Evolutionary conservation across 53 echinoderm and acorn worm genomes (phyloP).

Genomic region (Holothuria leucospilota): DNA sequence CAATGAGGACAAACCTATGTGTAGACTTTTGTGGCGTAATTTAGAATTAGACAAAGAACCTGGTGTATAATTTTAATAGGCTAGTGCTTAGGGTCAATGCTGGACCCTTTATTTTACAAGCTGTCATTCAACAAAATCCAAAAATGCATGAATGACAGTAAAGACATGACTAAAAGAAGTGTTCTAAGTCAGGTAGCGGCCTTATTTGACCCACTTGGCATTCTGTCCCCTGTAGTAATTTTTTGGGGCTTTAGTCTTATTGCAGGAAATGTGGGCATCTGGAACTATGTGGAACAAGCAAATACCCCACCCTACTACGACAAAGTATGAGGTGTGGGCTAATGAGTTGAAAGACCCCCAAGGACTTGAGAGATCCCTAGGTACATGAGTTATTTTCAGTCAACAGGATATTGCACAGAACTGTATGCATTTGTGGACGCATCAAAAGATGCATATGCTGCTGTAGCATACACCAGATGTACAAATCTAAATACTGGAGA

Average conservation of each 20-base stretch:
- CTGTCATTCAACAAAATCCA: constrained; percentile 29
- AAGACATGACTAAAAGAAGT: constrained; percentile 6
- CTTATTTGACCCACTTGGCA: constrained; percentile 36
- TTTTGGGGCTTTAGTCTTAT: background rate
- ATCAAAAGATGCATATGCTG: no score
- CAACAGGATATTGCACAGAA: no score
- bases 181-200: constrained; percentile 18
- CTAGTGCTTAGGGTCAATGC: constrained; percentile 35
- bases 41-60: background rate
- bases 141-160: background rate
- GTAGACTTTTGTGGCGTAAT: constrained; percentile 46
- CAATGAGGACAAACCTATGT: constrained; percentile 19
- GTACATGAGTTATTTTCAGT: no score
- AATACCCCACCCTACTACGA: background rate
- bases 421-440: no score
- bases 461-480: no score
- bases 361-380: background rate
- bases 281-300: constrained; percentile 11
- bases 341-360: background rate
- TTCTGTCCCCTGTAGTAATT: constrained; percentile 16
- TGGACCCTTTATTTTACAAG: constrained; percentile 40
- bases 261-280: constrained; percentile 16
- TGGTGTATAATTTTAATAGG: constrained; percentile 34
- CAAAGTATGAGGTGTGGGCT: background rate
- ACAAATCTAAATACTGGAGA: no score